These are phyloP conservation scores for Napeogenes sylphis DNA, from an alignment of 2,888 invertebrate species.

Conservation along the genomic window DNA sequence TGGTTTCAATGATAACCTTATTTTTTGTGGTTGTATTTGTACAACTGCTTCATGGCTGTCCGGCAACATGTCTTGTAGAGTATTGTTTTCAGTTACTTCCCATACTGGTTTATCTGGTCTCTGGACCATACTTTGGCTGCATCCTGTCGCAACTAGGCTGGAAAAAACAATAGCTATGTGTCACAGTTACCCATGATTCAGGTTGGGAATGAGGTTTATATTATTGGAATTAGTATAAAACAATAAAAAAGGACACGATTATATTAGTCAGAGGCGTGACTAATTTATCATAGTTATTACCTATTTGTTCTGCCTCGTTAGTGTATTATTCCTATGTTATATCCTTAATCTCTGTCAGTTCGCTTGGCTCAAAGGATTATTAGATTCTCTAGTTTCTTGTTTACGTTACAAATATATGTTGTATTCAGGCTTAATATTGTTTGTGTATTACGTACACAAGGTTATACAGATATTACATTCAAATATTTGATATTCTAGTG, in stretches of 20 bases:
- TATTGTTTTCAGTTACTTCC: conserved; percentile 58
- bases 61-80: conserved; percentile 70
- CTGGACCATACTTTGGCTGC: conserved; percentile 62
- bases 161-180: conserved; percentile 11
- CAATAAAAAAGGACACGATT: background rate
- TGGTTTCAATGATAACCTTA: conserved; percentile 79
- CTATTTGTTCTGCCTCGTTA: conserved; percentile 1
- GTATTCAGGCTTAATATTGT: background rate
- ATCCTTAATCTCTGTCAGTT: background rate
- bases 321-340: background rate
- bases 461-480: too few relatives aligned
- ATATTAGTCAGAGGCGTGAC: conserved; percentile 1
- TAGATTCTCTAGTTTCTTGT: background rate
- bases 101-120: conserved; percentile 53
- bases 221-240: background rate
- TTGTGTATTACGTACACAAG: background rate
- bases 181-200: background rate
- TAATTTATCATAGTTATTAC: background rate
- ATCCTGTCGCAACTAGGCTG: conserved; percentile 61
- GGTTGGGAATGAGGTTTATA: background rate
- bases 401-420: conserved; percentile 7
- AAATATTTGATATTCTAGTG: too few relatives aligned
- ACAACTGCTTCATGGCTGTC: conserved; percentile 53
- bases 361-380: background rate
- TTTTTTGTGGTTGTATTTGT: conserved; percentile 82